Base-by-base conservation (phyloP, 2,888 invertebrate species). In the Oscheius sp. region DNA sequence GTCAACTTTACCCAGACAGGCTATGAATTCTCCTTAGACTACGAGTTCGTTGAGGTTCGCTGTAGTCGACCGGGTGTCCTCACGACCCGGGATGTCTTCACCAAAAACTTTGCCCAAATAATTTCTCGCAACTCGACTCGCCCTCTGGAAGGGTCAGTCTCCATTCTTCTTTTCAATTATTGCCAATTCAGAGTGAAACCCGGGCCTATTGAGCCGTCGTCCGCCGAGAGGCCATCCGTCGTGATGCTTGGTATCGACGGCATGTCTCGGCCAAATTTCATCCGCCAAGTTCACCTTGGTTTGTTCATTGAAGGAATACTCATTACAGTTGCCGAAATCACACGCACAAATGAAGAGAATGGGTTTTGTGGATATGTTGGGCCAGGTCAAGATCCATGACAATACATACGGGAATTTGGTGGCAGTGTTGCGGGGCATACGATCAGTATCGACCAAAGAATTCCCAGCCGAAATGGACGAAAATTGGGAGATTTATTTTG, bases 221-320 rank as follows among this genome's bases (percentile, higher is more conserved):
- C 52, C n/a, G 9, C 46, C 16, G 71, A 71, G 16, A 43, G 53
- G 29, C 84, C 84, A 7, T 73, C 78, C 27, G 88, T 90, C 3
- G 76, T 89, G 25, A 86, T 89, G 84, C 76, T 90, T 18, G 90
- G 89, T 0, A 79, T 90, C 35, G 89, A 89, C 74, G 89, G 89
- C 0, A 86, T 89, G 76, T 89, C 89, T 6, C 73, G 88, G 16
- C 78, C 88, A 45, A 89, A 89, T 72, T 87, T 89, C 52, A 79
- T 88, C 41, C 85, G 89, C 0, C 89, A 89, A 59, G 66, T 71
- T 7, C 5, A 16, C n/a, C 21, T 79, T 88, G 80, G 84, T 83
- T 1, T 76, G 74, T 56, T 88, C 87, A 3, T 5, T 61, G 12
- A 1, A 5, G 16, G 12, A 13, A 21, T 0, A 25, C 18, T 49